Base-by-base conservation (phyloP, 2,888 invertebrate species). In the Papilio gigon region DNA sequence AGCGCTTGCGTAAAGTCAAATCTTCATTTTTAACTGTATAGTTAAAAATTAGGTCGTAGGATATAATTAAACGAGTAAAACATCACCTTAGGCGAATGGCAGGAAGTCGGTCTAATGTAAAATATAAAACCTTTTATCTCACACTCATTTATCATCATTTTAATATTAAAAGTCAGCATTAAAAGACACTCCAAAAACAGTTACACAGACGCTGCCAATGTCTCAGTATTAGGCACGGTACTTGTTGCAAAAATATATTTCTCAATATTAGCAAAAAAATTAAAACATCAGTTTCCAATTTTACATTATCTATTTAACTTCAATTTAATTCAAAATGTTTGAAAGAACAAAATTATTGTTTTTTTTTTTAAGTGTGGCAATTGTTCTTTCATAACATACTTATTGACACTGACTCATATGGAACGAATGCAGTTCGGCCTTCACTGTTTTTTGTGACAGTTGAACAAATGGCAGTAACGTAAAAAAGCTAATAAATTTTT, bases 201-300 rank as follows among this genome's bases (percentile, higher is more conserved):
- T 65, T 65, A 33, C 65, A 14, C 59, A 59, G 44, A 65, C 71
- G 73, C 72, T 72, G 75, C 76, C 77, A 75, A 76, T 78, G 76
- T 73, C 73, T 80, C 76, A 72, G 74, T 72, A 80, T 82, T 83
- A 75, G 81, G 77, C 75, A 71, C 76, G 79, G 77, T 73, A 68
- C 63, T 67, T 69, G 71, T 86, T 83, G 77, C 77, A 76, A 80
- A 78, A 85, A 8, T 12, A 53, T 27, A n/a, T 53, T 53, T 53
- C 53, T 53, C 1, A 53, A 53, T 53, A n/a, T 27, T 53, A 27
- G 27, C 53, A 53, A 53, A 53, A n/a, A 53, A 27, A 53, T n/a
- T 14, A 6, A 22, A 50, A 50, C 25, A 25, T 9, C 44, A 53
- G n/a, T 53, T 27, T 53, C n/a, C 8, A 53, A n/a, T 27, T 56